Evolutionary conservation across 1,140 invertebrate genomes (phyloP), one percentile per base, ranked within the genome.

Genomic region (Atta colombica): DNA sequence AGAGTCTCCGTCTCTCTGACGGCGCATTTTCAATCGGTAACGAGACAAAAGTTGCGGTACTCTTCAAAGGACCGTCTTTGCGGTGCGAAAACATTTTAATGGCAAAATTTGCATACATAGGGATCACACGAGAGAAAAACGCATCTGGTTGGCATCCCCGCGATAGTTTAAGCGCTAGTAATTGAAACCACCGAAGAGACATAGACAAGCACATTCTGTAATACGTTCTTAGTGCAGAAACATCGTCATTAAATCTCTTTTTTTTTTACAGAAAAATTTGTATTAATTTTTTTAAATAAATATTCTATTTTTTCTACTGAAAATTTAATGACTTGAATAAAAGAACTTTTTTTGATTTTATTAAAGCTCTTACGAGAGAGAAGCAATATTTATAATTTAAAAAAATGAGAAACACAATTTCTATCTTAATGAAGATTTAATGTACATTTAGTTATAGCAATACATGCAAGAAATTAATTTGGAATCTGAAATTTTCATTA

Each of bases 21-120:
- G n/a, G 16, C 21, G 16, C 53, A 35, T 72, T 82, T 58, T 60
- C 80, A 39, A 84, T 75, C 69, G 80, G 69, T 51, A 84, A 84
- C 80, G 39, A 35, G 80, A 84, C 68, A 39, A 74, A 75, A 84
- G 58, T 74, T 84, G 53, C 80, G 51, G 6, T 21, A 6, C 25
- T 71, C 53, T 72, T 35, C 53, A 72, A 72, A 72, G 69, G 55
- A 8, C 10, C 39, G 55, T 55, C 69, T 75, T 84, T 84, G 55
- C 53, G 39, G 28, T 16, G 68, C 39, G 80, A 84, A 75, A 74
- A 84, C 80, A 49, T 45, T 84, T 84, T 84, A 72, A 74, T 35
- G 55, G 39, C 49, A 45, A 49, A 84, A 84, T 84, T 84, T 74
- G 69, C 69, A 51, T 74, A 63, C 25, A 58, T 21, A 31, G 66